These are phyloP conservation scores for Glossophaga mutica DNA, from an alignment of 2,797 vertebrate species.

Conservation along the genomic window DNA sequence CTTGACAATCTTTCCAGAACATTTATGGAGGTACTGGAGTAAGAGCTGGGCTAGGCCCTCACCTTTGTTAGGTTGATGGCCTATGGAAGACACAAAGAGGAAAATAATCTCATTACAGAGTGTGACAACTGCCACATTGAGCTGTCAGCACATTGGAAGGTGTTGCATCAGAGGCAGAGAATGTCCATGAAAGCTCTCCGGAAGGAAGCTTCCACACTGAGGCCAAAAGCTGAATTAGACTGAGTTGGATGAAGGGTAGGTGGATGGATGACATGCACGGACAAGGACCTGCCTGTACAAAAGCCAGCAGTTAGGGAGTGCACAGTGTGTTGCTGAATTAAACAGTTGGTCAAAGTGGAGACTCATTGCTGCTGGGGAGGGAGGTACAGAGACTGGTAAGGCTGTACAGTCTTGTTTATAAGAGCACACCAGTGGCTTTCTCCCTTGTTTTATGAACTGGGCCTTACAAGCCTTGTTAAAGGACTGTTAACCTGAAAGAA, in stretches of 20 bases:
- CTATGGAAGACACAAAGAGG: background rate
- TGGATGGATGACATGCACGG: background rate
- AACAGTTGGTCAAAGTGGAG: background rate
- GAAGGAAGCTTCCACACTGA: background rate
- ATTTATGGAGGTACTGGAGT: background rate
- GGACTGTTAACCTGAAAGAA: background rate
- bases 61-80: background rate
- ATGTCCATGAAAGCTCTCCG: conserved; percentile 15
- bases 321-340: too few relatives aligned
- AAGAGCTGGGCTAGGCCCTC: background rate
- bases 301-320: background rate
- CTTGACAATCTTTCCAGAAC: background rate
- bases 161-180: background rate
- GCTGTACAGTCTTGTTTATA: background rate
- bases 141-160: background rate
- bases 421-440: background rate
- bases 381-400: background rate
- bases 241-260: background rate
- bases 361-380: background rate
- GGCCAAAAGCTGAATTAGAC: background rate
- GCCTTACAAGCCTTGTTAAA: background rate
- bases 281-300: background rate
- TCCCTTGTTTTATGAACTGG: background rate
- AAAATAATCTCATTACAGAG: background rate
- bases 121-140: rapidly evolving